Evolutionary conservation across 30 jellyfish, hydroid and myxozoan species (phyloP), one percentile per base, ranked within the genome.

Genomic region (Aurelia aurita complex sp. Pacific): DNA sequence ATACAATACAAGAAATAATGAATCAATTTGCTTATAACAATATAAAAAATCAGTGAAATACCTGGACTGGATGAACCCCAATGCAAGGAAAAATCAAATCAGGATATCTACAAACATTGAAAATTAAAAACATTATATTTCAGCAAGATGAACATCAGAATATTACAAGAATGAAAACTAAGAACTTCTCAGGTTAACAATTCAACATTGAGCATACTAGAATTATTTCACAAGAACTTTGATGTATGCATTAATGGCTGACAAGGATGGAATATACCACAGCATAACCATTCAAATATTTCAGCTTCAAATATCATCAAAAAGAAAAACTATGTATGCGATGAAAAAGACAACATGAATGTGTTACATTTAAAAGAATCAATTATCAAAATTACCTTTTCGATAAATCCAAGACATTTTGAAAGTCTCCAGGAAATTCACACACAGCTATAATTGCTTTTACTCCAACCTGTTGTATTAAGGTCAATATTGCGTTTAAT

Each of bases 21-120:
- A 29, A 10, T 1, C 12, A 63, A 4, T 0, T 63, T 10, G 43
- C 36, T 35, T 23, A 1, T 14, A 4, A 40, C 3, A 12, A n/a
- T 18, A 67, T 16, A 7, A 40, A 50, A 10, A 11, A 55, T 19
- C 14, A 40, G 66, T 67, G 60, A 7, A 19, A 29, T 67, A 92
- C 98, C 97, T 92, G 98, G 11, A 92, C 98, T 32, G 98, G 98
- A 71, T 92, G 98, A 75, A 87, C 96, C 32, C 98, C 98, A 65
- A 87, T 70, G 69, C 98, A 92, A 9, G 98, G 98, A 54, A 35
- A 84, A 2, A 92, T 65, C 52, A 92, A 73, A 67, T 74, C 88
- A n/a, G 90, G 82, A 43, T 81, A 67, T 86, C 98, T 92, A 76
- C 12, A 80, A 36, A 33, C 52, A 0, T 35, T 19, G 15, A 34